Base-by-base conservation (phyloP, 2,888 invertebrate species). In the Leptinotarsa tumamoca region DNA sequence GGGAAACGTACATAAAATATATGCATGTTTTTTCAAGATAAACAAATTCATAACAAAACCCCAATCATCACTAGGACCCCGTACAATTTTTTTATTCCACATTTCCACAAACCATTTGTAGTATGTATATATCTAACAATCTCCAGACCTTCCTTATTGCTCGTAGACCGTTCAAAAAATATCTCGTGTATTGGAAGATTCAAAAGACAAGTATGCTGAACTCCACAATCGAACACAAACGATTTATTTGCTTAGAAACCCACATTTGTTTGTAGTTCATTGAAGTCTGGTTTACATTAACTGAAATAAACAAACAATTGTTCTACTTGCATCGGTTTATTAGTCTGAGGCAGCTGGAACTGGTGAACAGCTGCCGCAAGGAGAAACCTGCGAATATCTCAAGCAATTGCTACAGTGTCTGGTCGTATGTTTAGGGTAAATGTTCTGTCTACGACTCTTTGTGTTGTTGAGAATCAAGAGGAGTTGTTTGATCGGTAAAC, bases 181-280 rank as follows among this genome's bases (percentile, higher is more conserved):
- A 15, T 54, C 21, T 49, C 15, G 33, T 56, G 21, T 56, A 43
- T 56, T 33, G 15, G n/a, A 67, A 67, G 21, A 56, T 56, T 33
- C 52, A 21, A 54, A 54, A 67, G 72, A 72, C 58, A 67, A 72
- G 67, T 56, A 67, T 23, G 56, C 67, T 17, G 33, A 72, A 71
- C 52, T 43, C 49, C n/a, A 58, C 67, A 73, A 63, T 71, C 71
- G 15, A 21, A 17, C 15, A 68, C 43, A 17, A 49, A n/a, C 70
- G 21, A 43, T 67, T 74, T 70, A 56, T 74, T 74, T 74, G 71
- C 70, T 50, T 18, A n/a, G 52, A 66, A 67, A 67, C 74, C 71
- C 54, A 33, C 71, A 74, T 76, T 76, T 78, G 76, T 78, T 76
- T 78, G 75, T 71, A 68, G 72, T 74, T 74, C 71, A 68, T 71